Evolutionary conservation across 2,113 vertebrate species (phyloP).

Genomic region (Reinhardtius hippoglossoides): DNA sequence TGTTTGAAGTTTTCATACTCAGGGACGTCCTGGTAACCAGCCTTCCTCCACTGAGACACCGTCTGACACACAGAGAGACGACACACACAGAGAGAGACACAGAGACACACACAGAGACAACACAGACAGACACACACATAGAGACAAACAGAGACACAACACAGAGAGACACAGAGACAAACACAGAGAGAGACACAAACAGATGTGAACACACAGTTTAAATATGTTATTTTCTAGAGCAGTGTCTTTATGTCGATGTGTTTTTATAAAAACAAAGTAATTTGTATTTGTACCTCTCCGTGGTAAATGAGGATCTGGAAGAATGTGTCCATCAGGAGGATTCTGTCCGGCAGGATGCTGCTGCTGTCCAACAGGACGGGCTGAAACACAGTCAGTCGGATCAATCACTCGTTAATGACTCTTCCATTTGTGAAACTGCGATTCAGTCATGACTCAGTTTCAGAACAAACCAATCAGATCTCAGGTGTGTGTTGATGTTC

Average conservation of each 20-base stretch:
- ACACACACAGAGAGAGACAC: background rate
- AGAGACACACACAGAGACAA: background rate
- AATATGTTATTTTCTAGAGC: too few species aligned
- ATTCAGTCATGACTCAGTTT: too few species aligned
- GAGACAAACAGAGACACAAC: background rate
- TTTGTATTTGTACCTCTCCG: constrained; percentile 87
- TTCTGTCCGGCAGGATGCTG: constrained; percentile 96
- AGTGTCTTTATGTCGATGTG: background rate
- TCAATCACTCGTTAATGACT: background rate
- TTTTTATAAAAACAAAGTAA: too few species aligned
- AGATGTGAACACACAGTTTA: background rate
- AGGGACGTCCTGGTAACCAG: constrained; percentile 94
- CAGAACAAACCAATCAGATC: too few species aligned
- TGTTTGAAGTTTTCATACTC: constrained; percentile 97
- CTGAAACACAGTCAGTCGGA: constrained; percentile 66
- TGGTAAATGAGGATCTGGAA: constrained; percentile 99
- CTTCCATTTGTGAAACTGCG: too few species aligned
- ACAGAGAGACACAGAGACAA: background rate
- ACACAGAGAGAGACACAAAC: background rate
- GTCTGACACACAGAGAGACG: constrained; percentile 79
- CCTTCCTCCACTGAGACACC: constrained; percentile 96
- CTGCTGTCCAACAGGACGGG: constrained; percentile 97
- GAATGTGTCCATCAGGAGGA: constrained; percentile 98
- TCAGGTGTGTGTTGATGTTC: too few species aligned
- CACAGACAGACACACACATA: background rate